Conservation (phyloP, 2,888 invertebrate genomes). For the Amphipoea lucens region DNA sequence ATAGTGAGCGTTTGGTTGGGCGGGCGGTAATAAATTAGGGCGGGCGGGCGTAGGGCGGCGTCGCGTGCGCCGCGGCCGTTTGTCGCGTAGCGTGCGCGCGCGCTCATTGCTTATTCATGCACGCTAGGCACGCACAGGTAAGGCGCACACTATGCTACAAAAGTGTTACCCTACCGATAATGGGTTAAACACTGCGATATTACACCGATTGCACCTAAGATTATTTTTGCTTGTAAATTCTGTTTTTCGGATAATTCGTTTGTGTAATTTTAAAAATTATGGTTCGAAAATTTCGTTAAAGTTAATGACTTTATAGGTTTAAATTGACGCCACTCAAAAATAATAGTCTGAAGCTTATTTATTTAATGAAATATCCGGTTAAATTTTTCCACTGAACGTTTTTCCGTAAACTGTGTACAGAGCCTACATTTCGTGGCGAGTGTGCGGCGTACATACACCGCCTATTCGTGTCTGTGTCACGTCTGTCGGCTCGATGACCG, state of each 20-base stretch:
- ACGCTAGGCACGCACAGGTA: constrained; percentile 80
- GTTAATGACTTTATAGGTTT: constrained; percentile 7
- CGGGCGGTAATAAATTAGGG: constrained; percentile 85
- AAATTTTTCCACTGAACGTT: background rate
- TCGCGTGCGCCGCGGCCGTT: constrained; percentile 86
- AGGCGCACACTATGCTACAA: constrained; percentile 61
- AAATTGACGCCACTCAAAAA: constrained; percentile 1
- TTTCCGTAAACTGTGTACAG: background rate
- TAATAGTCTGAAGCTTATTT: background rate
- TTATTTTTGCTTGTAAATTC: constrained; percentile 50
- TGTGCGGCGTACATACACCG: constrained; percentile 8
- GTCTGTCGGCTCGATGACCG: constrained; percentile 52
- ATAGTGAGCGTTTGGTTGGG: constrained; percentile 75
- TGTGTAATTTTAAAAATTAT: constrained; percentile 6
- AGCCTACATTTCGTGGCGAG: background rate
- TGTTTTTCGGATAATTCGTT: constrained; percentile 27
- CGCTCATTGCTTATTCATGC: constrained; percentile 90
- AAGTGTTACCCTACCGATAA: constrained; percentile 66
- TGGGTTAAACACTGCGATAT: constrained; percentile 67
- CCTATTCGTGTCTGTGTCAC: constrained; percentile 12
- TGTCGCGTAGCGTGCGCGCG: constrained; percentile 88
- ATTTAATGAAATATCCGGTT: background rate
- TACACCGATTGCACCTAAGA: constrained; percentile 65
- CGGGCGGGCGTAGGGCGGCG: constrained; percentile 77
- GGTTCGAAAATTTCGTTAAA: background rate